Evolutionary conservation across 2,113 vertebrate species (phyloP).

Genomic region (Ailurus styani): DNA sequence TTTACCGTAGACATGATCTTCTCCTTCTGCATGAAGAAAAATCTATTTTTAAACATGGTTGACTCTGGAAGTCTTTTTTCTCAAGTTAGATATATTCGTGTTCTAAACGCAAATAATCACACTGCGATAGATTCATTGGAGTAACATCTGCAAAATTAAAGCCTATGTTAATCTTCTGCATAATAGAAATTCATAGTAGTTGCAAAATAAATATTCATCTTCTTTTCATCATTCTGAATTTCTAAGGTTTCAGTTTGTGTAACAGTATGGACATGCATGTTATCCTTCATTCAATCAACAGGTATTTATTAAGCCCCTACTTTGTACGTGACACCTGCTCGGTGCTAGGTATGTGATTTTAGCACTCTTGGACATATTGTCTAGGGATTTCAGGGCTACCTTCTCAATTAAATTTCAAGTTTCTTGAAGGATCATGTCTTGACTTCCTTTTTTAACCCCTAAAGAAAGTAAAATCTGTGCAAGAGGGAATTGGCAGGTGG

Average conservation of each 20-base stretch:
- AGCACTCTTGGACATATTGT: neutral
- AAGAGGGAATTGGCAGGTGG: neutral
- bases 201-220: constrained; percentile 22
- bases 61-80: neutral
- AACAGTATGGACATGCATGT: neutral
- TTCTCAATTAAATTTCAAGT: neutral
- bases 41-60: neutral
- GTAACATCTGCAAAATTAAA: neutral
- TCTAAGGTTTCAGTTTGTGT: neutral
- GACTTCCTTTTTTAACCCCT: neutral
- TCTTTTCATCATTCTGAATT: neutral
- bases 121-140: neutral
- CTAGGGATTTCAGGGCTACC: neutral
- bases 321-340: neutral
- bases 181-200: neutral
- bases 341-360: neutral
- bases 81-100: neutral
- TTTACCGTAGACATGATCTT: neutral
- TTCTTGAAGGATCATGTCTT: neutral
- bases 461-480: neutral
- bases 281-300: neutral
- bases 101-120: neutral
- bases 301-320: neutral
- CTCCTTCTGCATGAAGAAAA: neutral
- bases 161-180: neutral